Evolutionary conservation across 2,888 invertebrate species (phyloP).

Genomic region (Melipona bicolor): DNA sequence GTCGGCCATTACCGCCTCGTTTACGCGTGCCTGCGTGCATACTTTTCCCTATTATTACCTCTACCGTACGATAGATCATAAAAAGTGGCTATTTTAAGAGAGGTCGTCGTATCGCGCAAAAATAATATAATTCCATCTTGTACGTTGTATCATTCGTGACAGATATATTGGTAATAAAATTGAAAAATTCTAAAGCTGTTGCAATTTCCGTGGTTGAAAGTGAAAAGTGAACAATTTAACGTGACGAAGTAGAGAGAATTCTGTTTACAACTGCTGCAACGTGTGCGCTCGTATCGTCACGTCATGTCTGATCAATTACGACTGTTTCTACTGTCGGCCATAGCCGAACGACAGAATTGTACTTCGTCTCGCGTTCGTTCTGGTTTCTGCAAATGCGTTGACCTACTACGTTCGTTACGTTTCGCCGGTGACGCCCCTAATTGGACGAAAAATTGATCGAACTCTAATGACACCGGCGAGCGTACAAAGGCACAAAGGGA

Average conservation of each 20-base stretch:
- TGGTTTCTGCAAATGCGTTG: conserved; percentile 54
- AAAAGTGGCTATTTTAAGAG: not conserved
- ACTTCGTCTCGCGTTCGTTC: conserved; percentile 28
- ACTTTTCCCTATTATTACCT: conserved; percentile 35
- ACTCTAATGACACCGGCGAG: conserved; percentile 51
- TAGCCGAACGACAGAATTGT: conserved; percentile 28
- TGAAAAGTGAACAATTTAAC: not conserved
- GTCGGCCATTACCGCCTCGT: conserved; percentile 63
- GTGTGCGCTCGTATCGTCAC: not conserved
- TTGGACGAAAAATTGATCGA: conserved; percentile 71
- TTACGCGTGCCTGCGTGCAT: conserved; percentile 46
- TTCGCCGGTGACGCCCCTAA: conserved; percentile 51
- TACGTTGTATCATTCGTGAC: too few species aligned
- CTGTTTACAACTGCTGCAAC: too few species aligned
- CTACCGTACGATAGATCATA: conserved; percentile 1
- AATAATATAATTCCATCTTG: too few species aligned
- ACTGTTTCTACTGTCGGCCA: conserved; percentile 13
- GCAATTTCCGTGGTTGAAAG: too few species aligned
- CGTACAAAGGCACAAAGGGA: conserved; percentile 15
- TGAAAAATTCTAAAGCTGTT: too few species aligned
- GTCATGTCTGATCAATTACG: conserved; percentile 22
- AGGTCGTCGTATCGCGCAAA: not conserved
- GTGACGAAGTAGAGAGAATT: not conserved
- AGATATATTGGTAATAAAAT: too few species aligned
- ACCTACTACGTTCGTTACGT: conserved; percentile 60